Evolutionary conservation across 1,140 invertebrate species (phyloP).

Genomic region (Lysiphlebus fabarum): DNA sequence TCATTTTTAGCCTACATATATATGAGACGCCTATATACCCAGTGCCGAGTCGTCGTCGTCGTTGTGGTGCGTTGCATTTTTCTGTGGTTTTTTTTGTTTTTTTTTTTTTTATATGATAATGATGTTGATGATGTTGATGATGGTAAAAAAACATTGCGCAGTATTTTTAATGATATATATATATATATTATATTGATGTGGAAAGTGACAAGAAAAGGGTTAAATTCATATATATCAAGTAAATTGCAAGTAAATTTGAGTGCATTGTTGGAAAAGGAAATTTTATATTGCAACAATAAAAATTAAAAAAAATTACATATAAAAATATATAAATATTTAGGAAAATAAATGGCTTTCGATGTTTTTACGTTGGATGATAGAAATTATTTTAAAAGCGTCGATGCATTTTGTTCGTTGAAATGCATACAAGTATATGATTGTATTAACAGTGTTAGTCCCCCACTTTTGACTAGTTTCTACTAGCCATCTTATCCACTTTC

Average conservation of each 20-base stretch:
- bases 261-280: no score
- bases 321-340: no score
- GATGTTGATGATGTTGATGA: no score
- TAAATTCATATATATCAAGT: no score
- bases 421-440: slow-evolving; percentile 9
- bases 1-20: slow-evolving; percentile 20
- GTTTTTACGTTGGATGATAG: slow-evolving; percentile 30
- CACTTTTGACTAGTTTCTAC: slow-evolving; percentile 8
- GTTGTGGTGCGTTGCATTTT: slow-evolving; percentile 7
- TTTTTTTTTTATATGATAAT: no score
- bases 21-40: slow-evolving; percentile 25
- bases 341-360: slow-evolving; percentile 15
- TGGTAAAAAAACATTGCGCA: no score
- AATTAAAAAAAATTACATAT: no score
- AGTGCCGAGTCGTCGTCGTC: slow-evolving; percentile 15
- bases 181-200: no score
- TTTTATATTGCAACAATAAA: no score
- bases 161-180: no score
- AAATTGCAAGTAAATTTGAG: no score
- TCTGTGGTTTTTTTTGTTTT: not conserved
- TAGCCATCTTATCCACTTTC: slow-evolving; percentile 10
- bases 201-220: no score
- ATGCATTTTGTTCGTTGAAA: slow-evolving; percentile 20
- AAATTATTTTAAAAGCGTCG: slow-evolving; percentile 17
- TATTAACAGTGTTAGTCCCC: slow-evolving; percentile 13